Evolutionary conservation across 1,140 invertebrate genomes (phyloP).

Genomic region (Schlechtendalia chinensis): DNA sequence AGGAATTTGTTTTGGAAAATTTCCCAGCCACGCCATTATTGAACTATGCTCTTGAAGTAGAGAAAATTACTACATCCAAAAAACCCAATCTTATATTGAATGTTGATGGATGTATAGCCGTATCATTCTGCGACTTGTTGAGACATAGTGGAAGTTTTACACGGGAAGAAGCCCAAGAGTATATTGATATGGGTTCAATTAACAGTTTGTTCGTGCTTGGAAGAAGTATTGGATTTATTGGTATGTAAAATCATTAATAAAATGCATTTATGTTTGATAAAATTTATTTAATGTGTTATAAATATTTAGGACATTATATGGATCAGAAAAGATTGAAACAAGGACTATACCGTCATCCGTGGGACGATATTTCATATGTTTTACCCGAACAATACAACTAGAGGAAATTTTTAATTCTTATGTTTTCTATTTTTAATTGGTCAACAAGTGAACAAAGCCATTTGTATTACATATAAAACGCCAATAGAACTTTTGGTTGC

Average conservation of each 20-base stretch:
- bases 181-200: constrained; percentile 95
- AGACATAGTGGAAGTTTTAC: constrained; percentile 91
- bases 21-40: constrained; percentile 91
- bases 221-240: constrained; percentile 97
- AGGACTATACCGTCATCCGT: constrained; percentile 97
- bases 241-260: constrained; percentile 58
- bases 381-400: constrained; percentile 74
- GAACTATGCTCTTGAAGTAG: constrained; percentile 94
- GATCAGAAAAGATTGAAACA: constrained; percentile 99
- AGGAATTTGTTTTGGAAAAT: constrained; percentile 90
- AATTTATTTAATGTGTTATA: neutral
- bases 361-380: constrained; percentile 99
- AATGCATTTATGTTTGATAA: neutral
- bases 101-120: constrained; percentile 97
- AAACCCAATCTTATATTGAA: constrained; percentile 99
- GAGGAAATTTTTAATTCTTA: constrained; percentile 25
- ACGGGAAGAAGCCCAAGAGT: constrained; percentile 94
- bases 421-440: constrained; percentile 39
- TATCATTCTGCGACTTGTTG: constrained; percentile 95
- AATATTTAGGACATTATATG: constrained; percentile 82
- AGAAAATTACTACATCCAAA: constrained; percentile 98
- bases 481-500: constrained; percentile 41
- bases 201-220: constrained; percentile 98
- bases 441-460: constrained; percentile 42
- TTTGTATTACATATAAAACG: constrained; percentile 3